These are phyloP conservation scores for Meriones psammophilus DNA, from an alignment of 2,797 vertebrate genomes.

Conservation along the genomic window DNA sequence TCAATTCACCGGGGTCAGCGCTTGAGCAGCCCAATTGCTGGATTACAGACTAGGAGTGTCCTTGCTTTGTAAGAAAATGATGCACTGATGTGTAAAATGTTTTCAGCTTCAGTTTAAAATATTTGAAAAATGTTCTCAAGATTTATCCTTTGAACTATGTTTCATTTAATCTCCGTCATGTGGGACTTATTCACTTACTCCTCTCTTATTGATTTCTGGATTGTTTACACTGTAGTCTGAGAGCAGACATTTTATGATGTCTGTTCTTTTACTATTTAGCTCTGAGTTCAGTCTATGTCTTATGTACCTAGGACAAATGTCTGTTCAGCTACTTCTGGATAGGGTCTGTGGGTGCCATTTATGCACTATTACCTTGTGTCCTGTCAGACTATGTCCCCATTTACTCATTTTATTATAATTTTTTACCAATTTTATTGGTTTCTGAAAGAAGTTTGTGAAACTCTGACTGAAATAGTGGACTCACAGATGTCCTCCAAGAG, in stretches of 20 bases:
- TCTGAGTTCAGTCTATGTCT: background rate
- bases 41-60: background rate
- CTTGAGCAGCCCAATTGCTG: too few species aligned
- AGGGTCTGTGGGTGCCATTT: too few species aligned
- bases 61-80: background rate
- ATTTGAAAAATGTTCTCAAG: background rate
- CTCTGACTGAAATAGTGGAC: background rate
- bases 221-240: background rate
- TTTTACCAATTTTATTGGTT: background rate
- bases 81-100: background rate
- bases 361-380: background rate
- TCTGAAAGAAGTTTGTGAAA: background rate
- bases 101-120: background rate
- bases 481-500: too few species aligned
- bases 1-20: background rate
- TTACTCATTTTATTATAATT: background rate
- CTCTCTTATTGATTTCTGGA: background rate
- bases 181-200: background rate
- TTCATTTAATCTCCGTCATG: background rate
- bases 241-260: background rate
- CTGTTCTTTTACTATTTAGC: background rate
- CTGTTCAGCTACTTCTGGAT: background rate
- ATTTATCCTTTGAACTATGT: background rate
- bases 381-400: background rate
- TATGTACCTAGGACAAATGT: background rate